A percentile compares a stretch with the other conserved stretches of the same genome.
Conservation (phyloP, 2,113 vertebrate genomes). For the Sminthopsis crassicaudata region DNA sequence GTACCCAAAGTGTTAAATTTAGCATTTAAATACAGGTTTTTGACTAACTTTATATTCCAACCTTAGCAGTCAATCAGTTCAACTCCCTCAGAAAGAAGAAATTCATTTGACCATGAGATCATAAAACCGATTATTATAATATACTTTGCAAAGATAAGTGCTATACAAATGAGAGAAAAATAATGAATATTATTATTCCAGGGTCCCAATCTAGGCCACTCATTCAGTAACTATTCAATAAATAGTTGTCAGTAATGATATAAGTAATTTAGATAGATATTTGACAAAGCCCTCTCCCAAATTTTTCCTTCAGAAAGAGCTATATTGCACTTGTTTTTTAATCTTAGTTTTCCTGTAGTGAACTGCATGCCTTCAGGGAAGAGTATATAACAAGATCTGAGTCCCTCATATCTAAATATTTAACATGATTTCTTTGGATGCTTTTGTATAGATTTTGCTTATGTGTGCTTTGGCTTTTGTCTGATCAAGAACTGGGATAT, state of each 20-base stretch:
- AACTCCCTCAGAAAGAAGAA: neutral
- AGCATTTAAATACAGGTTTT: neutral
- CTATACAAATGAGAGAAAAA: neutral
- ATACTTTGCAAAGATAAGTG: neutral
- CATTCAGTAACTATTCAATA: neutral
- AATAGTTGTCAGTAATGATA: slow-evolving; percentile 60
- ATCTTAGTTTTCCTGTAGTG: slow-evolving; percentile 57
- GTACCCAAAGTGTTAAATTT: neutral
- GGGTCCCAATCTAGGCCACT: neutral
- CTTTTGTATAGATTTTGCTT: slow-evolving; percentile 59
- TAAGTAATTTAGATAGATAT: slow-evolving; percentile 60
- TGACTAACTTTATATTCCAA: neutral
- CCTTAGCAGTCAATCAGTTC: neutral
- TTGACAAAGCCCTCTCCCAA: slow-evolving; percentile 51
- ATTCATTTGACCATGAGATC: neutral
- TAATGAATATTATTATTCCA: neutral
- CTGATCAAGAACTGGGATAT: slow-evolving; percentile 64
- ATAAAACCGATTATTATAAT: neutral
- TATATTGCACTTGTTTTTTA: slow-evolving; percentile 63
- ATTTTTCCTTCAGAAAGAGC: slow-evolving; percentile 55
- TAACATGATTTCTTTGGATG: slow-evolving; percentile 72
- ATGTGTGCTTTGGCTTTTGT: slow-evolving; percentile 74
- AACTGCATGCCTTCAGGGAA: slow-evolving; percentile 49
- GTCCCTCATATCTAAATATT: slow-evolving; percentile 74
- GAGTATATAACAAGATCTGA: slow-evolving; percentile 51